Conservation (phyloP, 1,140 invertebrate species). For the Rhizoglyphus robini region DNA sequence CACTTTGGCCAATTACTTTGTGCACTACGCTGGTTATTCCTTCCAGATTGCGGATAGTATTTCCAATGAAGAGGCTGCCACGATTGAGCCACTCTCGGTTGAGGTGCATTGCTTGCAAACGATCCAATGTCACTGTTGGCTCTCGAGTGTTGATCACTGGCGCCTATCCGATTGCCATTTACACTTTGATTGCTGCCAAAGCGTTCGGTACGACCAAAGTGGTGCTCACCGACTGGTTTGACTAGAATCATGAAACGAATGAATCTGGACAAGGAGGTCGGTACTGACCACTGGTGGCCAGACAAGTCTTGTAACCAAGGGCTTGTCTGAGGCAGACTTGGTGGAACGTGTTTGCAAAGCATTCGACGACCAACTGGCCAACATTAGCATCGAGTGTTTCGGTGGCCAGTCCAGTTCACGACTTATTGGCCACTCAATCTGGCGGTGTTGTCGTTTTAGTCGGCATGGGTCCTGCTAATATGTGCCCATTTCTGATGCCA, state of each 20-base stretch:
- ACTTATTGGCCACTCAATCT: constrained; percentile 9
- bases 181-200: constrained; percentile 65
- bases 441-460: constrained; percentile 71
- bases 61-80: constrained; percentile 74
- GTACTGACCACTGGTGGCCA: constrained; percentile 66
- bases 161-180: constrained; percentile 76
- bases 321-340: constrained; percentile 38
- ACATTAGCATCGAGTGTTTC: constrained; percentile 19
- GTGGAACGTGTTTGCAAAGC: constrained; percentile 44
- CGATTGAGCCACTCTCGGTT: constrained; percentile 81
- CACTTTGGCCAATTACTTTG: constrained; percentile 26
- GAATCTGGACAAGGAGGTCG: constrained; percentile 54
- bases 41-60: constrained; percentile 64
- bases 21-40: constrained; percentile 27
- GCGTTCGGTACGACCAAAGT: constrained; percentile 73
- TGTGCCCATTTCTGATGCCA: constrained; percentile 66
- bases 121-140: constrained; percentile 56
- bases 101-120: constrained; percentile 77
- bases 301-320: constrained; percentile 47
- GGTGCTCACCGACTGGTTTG: constrained; percentile 26
- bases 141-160: constrained; percentile 69
- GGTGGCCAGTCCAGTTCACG: constrained; percentile 46
- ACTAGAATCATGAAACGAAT: constrained; percentile 30
- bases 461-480: constrained; percentile 61
- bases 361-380: constrained; percentile 38